phyloP scores from a whole-genome alignment of 2,113 vertebrate species.

The Aegithalos caudatus region DNA sequence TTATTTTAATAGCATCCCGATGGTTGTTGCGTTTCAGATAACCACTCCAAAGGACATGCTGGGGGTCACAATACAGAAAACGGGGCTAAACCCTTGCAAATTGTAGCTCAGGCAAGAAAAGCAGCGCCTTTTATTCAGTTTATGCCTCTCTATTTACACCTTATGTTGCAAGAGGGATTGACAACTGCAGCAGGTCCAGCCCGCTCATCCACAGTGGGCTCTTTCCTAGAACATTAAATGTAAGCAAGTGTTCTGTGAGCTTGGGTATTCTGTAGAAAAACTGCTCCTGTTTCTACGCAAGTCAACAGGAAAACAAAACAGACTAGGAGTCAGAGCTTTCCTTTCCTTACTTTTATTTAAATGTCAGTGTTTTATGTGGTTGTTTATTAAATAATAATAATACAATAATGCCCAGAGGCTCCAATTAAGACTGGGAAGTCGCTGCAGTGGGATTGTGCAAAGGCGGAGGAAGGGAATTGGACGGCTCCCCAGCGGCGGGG shows the following conservation, averaged over 20 bases:
- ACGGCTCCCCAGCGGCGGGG: not conserved
- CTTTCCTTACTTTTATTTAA: constrained; percentile 49
- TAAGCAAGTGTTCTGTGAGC: not conserved
- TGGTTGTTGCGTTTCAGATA: not conserved
- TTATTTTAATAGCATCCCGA: not conserved
- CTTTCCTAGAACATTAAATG: not conserved
- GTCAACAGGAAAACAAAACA: constrained; percentile 1
- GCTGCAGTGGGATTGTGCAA: not conserved
- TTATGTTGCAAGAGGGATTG: not conserved
- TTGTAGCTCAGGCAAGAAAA: not conserved
- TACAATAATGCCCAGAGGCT: constrained; percentile 43
- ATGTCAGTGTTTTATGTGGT: constrained; percentile 40
- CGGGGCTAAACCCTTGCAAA: not conserved
- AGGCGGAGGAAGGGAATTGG: not conserved
- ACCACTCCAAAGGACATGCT: not conserved
- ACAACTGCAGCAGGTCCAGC: not conserved
- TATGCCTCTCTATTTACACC: not conserved
- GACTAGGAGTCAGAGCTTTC: constrained; percentile 6
- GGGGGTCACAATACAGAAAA: not conserved
- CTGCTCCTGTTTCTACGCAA: not conserved
- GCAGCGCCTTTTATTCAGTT: not conserved
- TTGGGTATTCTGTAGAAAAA: not conserved
- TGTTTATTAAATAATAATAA: constrained; percentile 56
- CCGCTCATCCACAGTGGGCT: not conserved
- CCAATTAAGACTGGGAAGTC: constrained; percentile 47